Base-by-base conservation (phyloP, 2,797 vertebrate genomes). In the Ctenopoma multispine region DNA sequence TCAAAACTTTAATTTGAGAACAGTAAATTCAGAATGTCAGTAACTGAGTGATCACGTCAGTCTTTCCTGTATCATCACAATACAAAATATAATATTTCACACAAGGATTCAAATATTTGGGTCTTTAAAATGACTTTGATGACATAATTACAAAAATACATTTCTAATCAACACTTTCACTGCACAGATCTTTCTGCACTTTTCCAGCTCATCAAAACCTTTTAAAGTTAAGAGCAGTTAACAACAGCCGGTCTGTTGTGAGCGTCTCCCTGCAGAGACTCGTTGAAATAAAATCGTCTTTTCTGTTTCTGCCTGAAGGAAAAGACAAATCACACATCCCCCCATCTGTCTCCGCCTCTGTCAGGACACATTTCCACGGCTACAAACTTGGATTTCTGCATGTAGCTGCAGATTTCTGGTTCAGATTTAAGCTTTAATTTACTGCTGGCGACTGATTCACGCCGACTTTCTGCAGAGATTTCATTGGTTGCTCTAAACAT, bases 71-170 rank as follows among this genome's bases (percentile, higher is more conserved):
- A 7, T 44, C 11, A n/a, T 64, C 41, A 71, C 62, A 44, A 36
- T 57, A 75, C n/a, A 75, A 60, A 67, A 75, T 59, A 47, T 17
- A 1, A 31, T 6, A 61, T 20, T 49, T 54, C 12, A 72, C 4
- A 36, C 40, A 11, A 14, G 2, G 23, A 78, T 48, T 27, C 44
- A 49, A 78, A 62, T 5, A 17, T 8, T 1, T 3, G 7, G 2
- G 54, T 44, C 8, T 0, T 55, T 11, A 41, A 46, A 54, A 23
- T 8, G 34, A 51, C 58, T 59, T 51, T 72, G 48, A 41, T 43
- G 38, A 31, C 2, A 14, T 4, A 24, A 59, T 68, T 51, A 72
- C 36, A 76, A 76, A 76, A 76, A 72, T 68, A 72, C 47, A 63
- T 48, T 23, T 54, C 40, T 23, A 11, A 18, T n/a, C 24, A 44